Evolutionary conservation across 2,797 vertebrate species (phyloP).

Genomic region (Crocodylus rhombifer): DNA sequence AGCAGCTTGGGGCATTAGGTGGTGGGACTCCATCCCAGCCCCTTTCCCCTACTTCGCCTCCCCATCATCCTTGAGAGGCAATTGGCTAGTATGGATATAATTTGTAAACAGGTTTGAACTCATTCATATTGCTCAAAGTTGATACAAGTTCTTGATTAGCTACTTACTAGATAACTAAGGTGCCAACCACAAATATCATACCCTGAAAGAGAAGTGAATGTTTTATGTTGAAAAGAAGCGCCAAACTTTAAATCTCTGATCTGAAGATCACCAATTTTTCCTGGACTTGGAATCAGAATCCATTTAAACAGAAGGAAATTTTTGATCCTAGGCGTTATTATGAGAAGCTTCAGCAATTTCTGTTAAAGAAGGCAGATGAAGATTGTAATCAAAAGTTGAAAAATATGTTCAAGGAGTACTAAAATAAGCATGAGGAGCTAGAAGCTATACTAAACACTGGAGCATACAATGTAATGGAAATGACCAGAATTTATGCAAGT

Average conservation of each 20-base stretch:
- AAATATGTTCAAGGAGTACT: not conserved
- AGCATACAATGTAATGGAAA: not conserved
- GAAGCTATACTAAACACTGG: not conserved
- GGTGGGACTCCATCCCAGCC: too few species aligned
- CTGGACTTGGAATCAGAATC: conserved; percentile 11
- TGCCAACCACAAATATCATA: not conserved
- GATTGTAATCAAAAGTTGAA: not conserved
- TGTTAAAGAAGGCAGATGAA: not conserved
- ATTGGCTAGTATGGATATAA: not conserved
- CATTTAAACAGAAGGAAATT: not conserved
- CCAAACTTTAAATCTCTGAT: not conserved
- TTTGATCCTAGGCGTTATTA: not conserved
- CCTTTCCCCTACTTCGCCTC: too few species aligned
- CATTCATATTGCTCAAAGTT: not conserved
- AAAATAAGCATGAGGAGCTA: not conserved
- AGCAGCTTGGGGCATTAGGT: too few species aligned
- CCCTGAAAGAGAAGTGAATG: not conserved
- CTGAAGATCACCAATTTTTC: not conserved
- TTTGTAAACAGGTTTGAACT: not conserved
- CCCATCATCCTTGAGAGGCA: too few species aligned
- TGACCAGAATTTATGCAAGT: not conserved
- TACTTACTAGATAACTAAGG: not conserved
- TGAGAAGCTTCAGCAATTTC: not conserved
- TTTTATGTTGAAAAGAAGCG: not conserved
- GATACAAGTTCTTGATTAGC: not conserved